Conservation (phyloP, 2,888 invertebrate genomes). For the Carcina quercana region DNA sequence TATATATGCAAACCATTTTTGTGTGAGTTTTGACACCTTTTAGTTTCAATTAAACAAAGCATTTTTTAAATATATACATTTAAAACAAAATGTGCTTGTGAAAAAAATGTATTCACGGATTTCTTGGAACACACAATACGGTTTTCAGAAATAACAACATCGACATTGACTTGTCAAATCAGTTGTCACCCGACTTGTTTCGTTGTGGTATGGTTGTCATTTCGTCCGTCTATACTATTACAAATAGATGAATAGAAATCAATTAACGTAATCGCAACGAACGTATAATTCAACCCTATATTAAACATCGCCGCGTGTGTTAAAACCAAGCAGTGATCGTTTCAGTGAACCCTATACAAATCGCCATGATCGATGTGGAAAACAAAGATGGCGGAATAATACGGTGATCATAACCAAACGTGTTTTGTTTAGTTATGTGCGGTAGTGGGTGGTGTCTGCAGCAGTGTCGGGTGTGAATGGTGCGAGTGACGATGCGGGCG, state of each 20-base stretch:
- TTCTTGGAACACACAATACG: too few species aligned
- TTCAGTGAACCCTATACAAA: conserved; percentile 37
- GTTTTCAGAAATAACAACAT: too few species aligned
- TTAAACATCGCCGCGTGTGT: conserved; percentile 36
- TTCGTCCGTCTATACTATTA: conserved; percentile 59
- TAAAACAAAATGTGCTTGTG: too few species aligned
- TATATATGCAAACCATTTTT: too few species aligned
- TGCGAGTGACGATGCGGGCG: conserved; percentile 58
- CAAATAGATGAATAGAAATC: conserved; percentile 68
- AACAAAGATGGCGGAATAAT: conserved; percentile 76
- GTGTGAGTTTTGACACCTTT: too few species aligned
- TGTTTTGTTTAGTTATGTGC: conserved; percentile 63
- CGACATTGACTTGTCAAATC: conserved; percentile 44
- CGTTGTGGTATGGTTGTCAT: conserved; percentile 69
- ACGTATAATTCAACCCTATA: conserved; percentile 30
- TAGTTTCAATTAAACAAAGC: too few species aligned
- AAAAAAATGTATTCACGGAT: too few species aligned
- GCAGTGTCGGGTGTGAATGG: conserved; percentile 67
- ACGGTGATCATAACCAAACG: conserved; percentile 68
- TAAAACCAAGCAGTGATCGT: conserved; percentile 30
- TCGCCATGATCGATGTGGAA: conserved; percentile 73
- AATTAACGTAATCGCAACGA: conserved; percentile 59
- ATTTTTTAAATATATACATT: too few species aligned
- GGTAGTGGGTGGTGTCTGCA: conserved; percentile 58
- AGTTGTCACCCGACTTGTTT: conserved; percentile 71